Conservation (phyloP, 2,797 vertebrate species). For the Vireo griseus region DNA sequence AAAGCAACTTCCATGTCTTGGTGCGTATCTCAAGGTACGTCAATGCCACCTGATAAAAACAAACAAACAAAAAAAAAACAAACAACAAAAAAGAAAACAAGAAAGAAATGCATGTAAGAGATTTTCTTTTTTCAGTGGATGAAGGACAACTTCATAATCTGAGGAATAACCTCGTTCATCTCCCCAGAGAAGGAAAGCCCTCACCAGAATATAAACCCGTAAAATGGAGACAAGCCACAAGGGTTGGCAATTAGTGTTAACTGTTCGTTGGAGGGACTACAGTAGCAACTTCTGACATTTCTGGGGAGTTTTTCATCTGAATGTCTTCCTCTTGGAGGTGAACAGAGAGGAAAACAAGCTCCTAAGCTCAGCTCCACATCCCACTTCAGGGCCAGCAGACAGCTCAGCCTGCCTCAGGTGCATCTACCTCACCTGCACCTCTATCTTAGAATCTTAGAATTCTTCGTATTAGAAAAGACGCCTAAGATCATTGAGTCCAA, state of each 20-base stretch:
- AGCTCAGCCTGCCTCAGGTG: fast-evolving
- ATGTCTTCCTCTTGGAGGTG: background rate
- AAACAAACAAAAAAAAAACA: background rate
- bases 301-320: fast-evolving
- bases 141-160: background rate
- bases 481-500: fast-evolving
- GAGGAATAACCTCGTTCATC: background rate
- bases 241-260: fast-evolving
- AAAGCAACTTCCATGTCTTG: background rate
- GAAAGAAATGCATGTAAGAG: too few species aligned
- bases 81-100: background rate
- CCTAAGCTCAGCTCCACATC: background rate
- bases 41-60: fast-evolving
- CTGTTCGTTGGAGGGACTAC: background rate
- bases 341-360: background rate
- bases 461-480: background rate
- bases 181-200: background rate
- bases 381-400: background rate
- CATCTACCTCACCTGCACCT: background rate
- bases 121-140: background rate
- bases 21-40: background rate
- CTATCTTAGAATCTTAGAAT: background rate
- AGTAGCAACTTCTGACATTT: fast-evolving
- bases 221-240: background rate
- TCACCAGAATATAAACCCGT: background rate